These are phyloP conservation scores for Nycteola revayana DNA, from an alignment of 2,888 invertebrate species.

Conservation along the genomic window DNA sequence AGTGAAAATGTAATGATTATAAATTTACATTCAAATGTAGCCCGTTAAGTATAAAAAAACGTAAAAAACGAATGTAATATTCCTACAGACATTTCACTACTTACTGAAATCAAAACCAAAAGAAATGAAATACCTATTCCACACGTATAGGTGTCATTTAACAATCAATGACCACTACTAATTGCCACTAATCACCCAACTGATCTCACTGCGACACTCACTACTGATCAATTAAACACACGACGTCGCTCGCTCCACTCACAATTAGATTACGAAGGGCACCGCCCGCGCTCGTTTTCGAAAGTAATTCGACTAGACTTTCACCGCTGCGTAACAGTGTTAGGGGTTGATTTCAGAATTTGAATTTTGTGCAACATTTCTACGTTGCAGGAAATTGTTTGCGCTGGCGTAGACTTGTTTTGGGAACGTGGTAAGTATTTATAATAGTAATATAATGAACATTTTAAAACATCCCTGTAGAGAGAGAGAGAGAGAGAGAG, in stretches of 20 bases:
- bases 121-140: background rate
- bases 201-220: conserved; percentile 24
- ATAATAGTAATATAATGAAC: no score
- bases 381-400: background rate
- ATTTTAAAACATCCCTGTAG: no score
- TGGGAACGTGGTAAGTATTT: no score
- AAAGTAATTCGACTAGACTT: conserved; percentile 56
- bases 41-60: no score
- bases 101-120: background rate
- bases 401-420: no score
- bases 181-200: conserved; percentile 32
- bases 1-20: no score
- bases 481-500: no score
- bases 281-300: conserved; percentile 39
- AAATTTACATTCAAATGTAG: no score
- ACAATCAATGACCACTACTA: conserved; percentile 34
- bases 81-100: no score
- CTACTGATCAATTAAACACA: conserved; percentile 47
- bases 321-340: conserved; percentile 36
- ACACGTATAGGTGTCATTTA: conserved; percentile 1
- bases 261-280: conserved; percentile 50
- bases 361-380: conserved; percentile 19
- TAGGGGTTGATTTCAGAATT: conserved; percentile 34
- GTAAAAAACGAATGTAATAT: no score
- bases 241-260: conserved; percentile 38